Evolutionary conservation across 1,140 invertebrate genomes (phyloP).

Genomic region (Ooceraea biroi): DNA sequence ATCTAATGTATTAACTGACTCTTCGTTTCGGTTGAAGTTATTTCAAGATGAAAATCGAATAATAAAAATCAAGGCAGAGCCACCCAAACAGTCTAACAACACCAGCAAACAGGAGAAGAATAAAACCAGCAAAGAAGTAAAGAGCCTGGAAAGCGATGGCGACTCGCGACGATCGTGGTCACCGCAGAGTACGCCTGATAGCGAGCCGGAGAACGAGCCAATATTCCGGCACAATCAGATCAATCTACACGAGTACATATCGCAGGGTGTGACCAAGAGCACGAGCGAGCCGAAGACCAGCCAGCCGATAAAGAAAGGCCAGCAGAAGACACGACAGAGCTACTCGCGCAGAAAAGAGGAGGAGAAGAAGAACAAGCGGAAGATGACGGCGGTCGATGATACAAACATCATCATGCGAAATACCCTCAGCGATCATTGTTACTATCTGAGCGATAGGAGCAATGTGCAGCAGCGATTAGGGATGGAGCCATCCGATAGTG

Average conservation of each 20-base stretch:
- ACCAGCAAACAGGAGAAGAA: too few species aligned
- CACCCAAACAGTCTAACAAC: too few species aligned
- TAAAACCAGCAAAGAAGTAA: too few species aligned
- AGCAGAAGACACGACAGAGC: too few species aligned
- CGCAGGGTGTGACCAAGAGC: conserved; percentile 37
- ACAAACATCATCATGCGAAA: conserved; percentile 73
- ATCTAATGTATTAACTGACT: too few species aligned
- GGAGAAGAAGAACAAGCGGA: conserved; percentile 49
- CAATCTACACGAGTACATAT: conserved; percentile 78
- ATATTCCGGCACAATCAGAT: too few species aligned
- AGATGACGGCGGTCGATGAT: conserved; percentile 71
- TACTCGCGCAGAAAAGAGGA: conserved; percentile 79
- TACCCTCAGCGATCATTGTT: conserved; percentile 89
- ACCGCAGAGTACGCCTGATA: conserved; percentile 48
- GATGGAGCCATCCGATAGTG: conserved; percentile 93
- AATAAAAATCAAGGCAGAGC: too few species aligned
- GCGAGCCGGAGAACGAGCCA: too few species aligned
- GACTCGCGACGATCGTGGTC: conserved; percentile 82
- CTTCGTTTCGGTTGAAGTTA: too few species aligned
- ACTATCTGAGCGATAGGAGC: conserved; percentile 88
- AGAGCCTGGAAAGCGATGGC: conserved; percentile 78
- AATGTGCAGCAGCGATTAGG: conserved; percentile 89
- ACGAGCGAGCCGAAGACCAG: conserved; percentile 69
- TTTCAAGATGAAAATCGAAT: too few species aligned
- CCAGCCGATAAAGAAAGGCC: conserved; percentile 81